These are phyloP conservation scores for Luperina testacea DNA, from an alignment of 2,888 invertebrate species.

Conservation along the genomic window DNA sequence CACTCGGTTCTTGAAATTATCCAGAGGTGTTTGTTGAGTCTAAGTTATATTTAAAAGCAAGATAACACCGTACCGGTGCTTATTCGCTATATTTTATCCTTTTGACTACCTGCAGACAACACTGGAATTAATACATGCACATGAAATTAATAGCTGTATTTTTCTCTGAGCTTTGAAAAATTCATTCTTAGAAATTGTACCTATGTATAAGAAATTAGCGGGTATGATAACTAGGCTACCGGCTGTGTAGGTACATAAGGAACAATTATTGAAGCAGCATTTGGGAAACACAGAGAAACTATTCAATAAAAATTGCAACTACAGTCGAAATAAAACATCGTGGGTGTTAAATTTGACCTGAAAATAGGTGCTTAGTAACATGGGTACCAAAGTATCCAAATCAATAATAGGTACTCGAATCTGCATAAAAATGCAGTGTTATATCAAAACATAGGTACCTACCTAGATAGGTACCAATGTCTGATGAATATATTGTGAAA, in stretches of 20 bases:
- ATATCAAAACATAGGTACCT: neutral
- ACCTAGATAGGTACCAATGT: neutral
- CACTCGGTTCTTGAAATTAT: slow-evolving; percentile 56
- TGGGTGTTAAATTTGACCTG: neutral
- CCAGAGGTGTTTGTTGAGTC: slow-evolving; percentile 67
- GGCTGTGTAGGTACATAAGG: neutral
- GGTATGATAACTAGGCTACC: neutral
- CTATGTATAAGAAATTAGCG: too few species aligned
- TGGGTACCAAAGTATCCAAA: neutral
- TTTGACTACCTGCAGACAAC: slow-evolving; percentile 28
- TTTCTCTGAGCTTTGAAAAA: neutral
- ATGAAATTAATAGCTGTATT: neutral
- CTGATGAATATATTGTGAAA: neutral
- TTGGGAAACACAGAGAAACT: neutral
- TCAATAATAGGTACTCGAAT: neutral
- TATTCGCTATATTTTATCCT: slow-evolving; percentile 33
- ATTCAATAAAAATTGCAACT: neutral
- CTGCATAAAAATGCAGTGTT: neutral
- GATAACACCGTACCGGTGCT: slow-evolving; percentile 43
- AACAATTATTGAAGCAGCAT: neutral
- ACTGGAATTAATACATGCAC: slow-evolving; percentile 16
- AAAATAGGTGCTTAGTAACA: neutral
- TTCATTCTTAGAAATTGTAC: neutral
- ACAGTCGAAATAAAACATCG: neutral
- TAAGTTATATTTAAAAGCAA: slow-evolving; percentile 62